Conservation (phyloP, 2,113 vertebrate species). For the Scopus umbretta region DNA sequence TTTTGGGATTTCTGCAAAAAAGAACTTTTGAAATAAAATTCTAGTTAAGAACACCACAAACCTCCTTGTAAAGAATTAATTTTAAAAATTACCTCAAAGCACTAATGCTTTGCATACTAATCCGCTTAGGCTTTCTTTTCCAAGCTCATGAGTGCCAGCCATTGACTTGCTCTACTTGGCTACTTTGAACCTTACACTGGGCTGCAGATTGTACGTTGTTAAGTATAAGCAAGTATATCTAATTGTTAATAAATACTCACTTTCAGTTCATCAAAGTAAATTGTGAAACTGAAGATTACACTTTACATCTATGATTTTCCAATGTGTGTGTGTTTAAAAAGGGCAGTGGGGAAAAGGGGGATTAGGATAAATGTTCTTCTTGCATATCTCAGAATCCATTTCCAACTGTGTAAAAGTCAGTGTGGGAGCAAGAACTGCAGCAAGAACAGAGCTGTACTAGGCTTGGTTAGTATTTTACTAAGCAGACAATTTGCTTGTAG, state of each 20-base stretch:
- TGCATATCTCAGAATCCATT: not conserved
- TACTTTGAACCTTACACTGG: not conserved
- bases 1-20: not conserved
- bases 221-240: not conserved
- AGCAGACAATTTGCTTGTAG: not conserved
- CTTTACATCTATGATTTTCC: not conserved
- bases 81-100: not conserved
- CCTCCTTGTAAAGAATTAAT: not conserved
- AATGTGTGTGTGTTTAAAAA: not conserved
- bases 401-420: not conserved
- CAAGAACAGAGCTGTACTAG: not conserved
- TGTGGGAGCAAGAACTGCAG: fast-evolving
- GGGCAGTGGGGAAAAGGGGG: not conserved
- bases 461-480: not conserved
- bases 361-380: not conserved
- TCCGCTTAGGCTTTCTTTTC: constrained; percentile 34
- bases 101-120: constrained; percentile 35
- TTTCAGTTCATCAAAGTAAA: not conserved
- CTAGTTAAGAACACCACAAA: not conserved
- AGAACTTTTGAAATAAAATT: not conserved
- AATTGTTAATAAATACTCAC: not conserved
- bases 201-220: not conserved
- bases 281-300: not conserved
- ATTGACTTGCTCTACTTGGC: constrained; percentile 15
- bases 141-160: not conserved